These are phyloP conservation scores for Ibidorhyncha struthersii DNA, from an alignment of 2,113 vertebrate genomes.

Conservation along the genomic window DNA sequence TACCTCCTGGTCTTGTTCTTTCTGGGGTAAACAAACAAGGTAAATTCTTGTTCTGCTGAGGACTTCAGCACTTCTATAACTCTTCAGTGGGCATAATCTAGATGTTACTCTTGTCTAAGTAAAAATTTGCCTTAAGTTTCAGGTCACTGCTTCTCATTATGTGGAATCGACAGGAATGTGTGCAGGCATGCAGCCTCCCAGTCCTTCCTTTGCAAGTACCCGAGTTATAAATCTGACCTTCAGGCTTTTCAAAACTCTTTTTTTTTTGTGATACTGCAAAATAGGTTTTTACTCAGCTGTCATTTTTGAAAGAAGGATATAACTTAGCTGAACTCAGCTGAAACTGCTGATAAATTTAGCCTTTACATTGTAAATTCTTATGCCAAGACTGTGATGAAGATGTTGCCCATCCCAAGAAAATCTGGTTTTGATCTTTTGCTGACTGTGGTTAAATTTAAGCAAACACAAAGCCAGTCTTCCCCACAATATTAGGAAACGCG, in stretches of 20 bases:
- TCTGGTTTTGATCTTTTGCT: background rate
- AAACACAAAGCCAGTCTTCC: background rate
- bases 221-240: background rate
- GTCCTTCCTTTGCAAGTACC: background rate
- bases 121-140: slow-evolving; percentile 33
- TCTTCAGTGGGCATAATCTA: background rate
- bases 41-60: background rate
- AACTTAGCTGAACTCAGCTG: background rate
- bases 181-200: background rate
- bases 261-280: background rate
- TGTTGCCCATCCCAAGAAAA: background rate
- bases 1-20: background rate
- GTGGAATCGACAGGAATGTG: background rate
- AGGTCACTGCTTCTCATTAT: slow-evolving; percentile 32
- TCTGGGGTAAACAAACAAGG: background rate
- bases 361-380: background rate
- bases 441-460: background rate
- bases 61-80: background rate
- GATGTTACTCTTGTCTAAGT: background rate
- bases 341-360: background rate
- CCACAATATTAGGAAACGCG: background rate
- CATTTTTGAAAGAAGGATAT: background rate
- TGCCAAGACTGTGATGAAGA: background rate
- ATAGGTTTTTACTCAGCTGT: background rate
- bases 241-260: background rate